phyloP scores from a whole-genome alignment of 2,888 invertebrate species.

The Ptychoptera albimana region DNA sequence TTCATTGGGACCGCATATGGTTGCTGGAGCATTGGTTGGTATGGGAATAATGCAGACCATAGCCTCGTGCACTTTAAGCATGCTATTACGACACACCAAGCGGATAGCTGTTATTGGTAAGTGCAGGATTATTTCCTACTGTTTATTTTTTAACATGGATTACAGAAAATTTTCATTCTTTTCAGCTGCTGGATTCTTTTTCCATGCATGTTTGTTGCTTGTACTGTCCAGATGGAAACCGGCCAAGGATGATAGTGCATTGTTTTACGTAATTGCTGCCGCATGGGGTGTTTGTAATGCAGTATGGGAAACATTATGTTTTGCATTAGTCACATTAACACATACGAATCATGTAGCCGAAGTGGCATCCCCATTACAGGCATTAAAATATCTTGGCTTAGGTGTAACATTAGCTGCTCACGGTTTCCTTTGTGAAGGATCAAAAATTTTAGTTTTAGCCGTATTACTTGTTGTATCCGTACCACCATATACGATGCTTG shows the following conservation, averaged over 20 bases:
- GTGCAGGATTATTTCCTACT: conserved; percentile 8
- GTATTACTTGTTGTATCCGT: conserved; percentile 27
- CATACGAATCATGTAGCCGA: conserved; percentile 28
- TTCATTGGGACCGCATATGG: conserved; percentile 56
- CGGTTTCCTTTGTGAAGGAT: conserved; percentile 38
- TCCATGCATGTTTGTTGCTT: conserved; percentile 61
- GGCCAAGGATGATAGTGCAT: conserved; percentile 60
- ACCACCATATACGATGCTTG: conserved; percentile 28
- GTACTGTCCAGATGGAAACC: conserved; percentile 68
- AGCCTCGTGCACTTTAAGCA: conserved; percentile 64
- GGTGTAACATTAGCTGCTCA: conserved; percentile 47
- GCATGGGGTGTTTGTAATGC: conserved; percentile 80
- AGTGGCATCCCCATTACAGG: conserved; percentile 34
- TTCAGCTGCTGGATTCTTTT: conserved; percentile 61
- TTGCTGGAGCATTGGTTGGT: conserved; percentile 56
- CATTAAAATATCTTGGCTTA: conserved; percentile 43
- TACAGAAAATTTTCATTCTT: background rate
- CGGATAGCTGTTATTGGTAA: conserved; percentile 57
- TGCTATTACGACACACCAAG: conserved; percentile 58
- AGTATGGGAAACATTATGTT: conserved; percentile 59
- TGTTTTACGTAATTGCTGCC: conserved; percentile 69
- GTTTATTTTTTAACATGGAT: background rate
- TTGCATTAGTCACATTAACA: conserved; percentile 28
- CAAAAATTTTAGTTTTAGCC: conserved; percentile 26
- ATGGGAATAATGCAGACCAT: conserved; percentile 59